phyloP scores from a whole-genome alignment of 2,113 vertebrate genomes.

The Indicator indicator region DNA sequence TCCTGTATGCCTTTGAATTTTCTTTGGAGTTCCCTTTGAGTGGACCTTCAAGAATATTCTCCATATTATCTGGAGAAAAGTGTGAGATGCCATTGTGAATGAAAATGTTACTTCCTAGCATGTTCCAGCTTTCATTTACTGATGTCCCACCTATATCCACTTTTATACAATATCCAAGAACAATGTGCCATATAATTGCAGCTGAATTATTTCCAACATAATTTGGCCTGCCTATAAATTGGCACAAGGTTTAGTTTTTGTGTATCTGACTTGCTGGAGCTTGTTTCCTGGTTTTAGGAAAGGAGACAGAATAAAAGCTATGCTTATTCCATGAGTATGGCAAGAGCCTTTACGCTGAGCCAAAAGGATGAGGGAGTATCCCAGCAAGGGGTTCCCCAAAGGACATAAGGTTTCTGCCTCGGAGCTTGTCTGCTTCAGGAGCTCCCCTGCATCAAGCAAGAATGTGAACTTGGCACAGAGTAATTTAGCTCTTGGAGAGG shows the following conservation, averaged over 20 bases:
- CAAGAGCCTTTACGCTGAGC: not conserved
- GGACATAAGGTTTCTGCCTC: not conserved
- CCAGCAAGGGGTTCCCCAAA: not conserved
- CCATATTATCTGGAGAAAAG: not conserved
- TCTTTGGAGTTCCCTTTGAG: not conserved
- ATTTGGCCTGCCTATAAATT: not conserved
- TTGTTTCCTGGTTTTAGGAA: not conserved
- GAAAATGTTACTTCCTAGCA: not conserved
- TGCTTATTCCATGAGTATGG: not conserved
- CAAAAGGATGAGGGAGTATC: not conserved
- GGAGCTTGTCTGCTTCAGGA: not conserved
- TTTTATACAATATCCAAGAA: not conserved
- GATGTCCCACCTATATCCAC: not conserved
- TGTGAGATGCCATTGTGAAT: not conserved
- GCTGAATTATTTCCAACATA: not conserved
- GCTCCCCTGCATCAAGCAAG: not conserved
- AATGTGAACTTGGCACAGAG: not conserved
- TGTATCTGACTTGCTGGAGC: not conserved
- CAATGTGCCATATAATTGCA: not conserved
- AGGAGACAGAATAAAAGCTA: not conserved
- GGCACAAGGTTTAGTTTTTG: not conserved
- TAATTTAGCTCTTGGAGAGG: not conserved
- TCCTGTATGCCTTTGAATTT: not conserved
- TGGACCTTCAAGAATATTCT: not conserved
- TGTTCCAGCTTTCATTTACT: not conserved